Evolutionary conservation across 1,140 invertebrate genomes (phyloP).

Genomic region (Ostrea edulis): DNA sequence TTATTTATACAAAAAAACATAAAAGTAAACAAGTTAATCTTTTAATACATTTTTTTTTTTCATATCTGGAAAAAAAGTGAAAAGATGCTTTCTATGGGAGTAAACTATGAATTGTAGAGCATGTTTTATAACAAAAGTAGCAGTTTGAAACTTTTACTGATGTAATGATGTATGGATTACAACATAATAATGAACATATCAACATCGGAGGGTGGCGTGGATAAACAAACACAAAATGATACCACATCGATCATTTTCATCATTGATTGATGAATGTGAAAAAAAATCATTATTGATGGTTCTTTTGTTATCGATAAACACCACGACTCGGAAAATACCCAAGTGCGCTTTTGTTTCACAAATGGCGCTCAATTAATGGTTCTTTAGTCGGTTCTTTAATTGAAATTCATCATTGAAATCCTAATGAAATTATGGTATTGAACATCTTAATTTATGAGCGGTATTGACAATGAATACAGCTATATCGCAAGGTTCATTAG

Average conservation of each 20-base stretch:
- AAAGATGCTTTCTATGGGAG: too few relatives aligned
- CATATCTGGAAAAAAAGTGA: too few relatives aligned
- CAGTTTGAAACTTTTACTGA: too few relatives aligned
- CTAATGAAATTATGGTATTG: conserved; percentile 5
- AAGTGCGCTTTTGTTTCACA: neutral
- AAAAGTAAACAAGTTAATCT: too few relatives aligned
- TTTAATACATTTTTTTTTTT: too few relatives aligned
- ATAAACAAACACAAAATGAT: neutral
- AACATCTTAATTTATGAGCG: conserved; percentile 15
- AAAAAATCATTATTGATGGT: conserved; percentile 1
- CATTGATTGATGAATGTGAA: neutral
- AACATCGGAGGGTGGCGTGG: neutral
- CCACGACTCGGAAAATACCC: neutral
- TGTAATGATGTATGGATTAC: too few relatives aligned
- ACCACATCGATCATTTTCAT: neutral
- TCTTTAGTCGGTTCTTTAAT: neutral
- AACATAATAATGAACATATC: neutral
- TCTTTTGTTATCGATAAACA: conserved; percentile 9
- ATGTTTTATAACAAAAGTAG: too few relatives aligned
- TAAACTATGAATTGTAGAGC: too few relatives aligned
- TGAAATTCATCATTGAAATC: neutral
- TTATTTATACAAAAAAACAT: too few relatives aligned
- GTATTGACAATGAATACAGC: neutral
- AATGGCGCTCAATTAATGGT: neutral
- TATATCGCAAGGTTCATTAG: neutral